Evolutionary conservation across 2,113 vertebrate species (phyloP).

Genomic region (Lonchura striata): DNA sequence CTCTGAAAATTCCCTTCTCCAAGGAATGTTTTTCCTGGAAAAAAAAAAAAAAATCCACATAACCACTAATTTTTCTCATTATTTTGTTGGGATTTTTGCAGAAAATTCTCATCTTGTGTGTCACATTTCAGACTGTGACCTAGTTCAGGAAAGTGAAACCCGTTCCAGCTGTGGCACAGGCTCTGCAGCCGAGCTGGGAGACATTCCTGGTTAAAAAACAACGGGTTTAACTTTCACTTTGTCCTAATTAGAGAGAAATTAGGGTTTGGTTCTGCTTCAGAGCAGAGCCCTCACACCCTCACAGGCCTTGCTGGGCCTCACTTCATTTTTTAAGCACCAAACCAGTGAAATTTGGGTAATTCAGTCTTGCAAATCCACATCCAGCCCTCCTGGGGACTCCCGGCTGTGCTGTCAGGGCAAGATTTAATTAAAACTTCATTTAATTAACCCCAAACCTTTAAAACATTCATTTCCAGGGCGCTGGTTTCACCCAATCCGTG

Average conservation of each 20-base stretch:
- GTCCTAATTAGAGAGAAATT: neutral
- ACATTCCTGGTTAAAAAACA: neutral
- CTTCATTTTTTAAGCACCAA: neutral
- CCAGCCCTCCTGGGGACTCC: neutral
- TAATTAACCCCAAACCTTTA: neutral
- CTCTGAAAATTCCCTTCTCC: neutral
- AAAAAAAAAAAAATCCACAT: neutral
- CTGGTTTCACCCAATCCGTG: neutral
- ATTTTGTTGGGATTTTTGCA: neutral
- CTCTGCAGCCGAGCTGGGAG: neutral
- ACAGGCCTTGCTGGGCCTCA: neutral
- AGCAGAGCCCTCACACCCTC: no score
- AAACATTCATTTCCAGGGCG: fast-evolving
- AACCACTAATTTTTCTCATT: neutral
- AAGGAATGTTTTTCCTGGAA: neutral
- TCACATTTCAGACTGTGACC: neutral
- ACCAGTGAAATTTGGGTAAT: fast-evolving
- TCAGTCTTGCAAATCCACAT: fast-evolving
- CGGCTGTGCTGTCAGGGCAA: neutral
- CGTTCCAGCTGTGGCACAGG: neutral
- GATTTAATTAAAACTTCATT: neutral
- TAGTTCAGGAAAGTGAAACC: neutral
- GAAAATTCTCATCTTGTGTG: neutral
- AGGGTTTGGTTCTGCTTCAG: neutral
- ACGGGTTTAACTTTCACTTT: neutral